phyloP scores from a whole-genome alignment of 1,140 invertebrate genomes.

The Zeugodacus cucurbitae region DNA sequence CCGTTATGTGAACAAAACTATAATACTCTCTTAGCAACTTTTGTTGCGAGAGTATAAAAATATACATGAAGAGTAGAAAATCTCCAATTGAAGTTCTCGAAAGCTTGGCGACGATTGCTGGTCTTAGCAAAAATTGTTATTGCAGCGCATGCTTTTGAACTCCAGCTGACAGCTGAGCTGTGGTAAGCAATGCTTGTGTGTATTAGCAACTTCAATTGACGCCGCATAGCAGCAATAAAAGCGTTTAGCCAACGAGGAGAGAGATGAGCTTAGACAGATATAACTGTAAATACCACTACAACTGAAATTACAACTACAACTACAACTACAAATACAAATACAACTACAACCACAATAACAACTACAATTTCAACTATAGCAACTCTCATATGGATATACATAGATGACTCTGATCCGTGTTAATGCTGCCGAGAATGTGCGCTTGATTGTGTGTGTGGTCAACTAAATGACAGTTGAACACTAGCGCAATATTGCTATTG shows the following conservation, averaged over 20 bases:
- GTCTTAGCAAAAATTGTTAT: background rate
- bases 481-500: slow-evolving; percentile 2
- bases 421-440: background rate
- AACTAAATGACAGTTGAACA: slow-evolving; percentile 2
- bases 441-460: background rate
- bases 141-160: background rate
- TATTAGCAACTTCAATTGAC: background rate
- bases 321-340: too few relatives aligned
- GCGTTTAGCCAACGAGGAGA: background rate
- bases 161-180: background rate
- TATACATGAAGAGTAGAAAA: background rate
- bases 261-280: background rate
- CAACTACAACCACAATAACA: too few relatives aligned
- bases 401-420: background rate
- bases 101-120: background rate
- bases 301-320: too few relatives aligned
- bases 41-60: too few relatives aligned
- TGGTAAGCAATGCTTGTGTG: background rate
- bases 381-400: background rate
- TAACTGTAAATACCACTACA: too few relatives aligned
- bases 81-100: background rate
- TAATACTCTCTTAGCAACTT: too few relatives aligned
- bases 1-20: too few relatives aligned
- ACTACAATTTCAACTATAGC: too few relatives aligned
- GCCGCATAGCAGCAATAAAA: background rate